Evolutionary conservation across 2,797 vertebrate genomes (phyloP).

Genomic region (Peromyscus aztecus): DNA sequence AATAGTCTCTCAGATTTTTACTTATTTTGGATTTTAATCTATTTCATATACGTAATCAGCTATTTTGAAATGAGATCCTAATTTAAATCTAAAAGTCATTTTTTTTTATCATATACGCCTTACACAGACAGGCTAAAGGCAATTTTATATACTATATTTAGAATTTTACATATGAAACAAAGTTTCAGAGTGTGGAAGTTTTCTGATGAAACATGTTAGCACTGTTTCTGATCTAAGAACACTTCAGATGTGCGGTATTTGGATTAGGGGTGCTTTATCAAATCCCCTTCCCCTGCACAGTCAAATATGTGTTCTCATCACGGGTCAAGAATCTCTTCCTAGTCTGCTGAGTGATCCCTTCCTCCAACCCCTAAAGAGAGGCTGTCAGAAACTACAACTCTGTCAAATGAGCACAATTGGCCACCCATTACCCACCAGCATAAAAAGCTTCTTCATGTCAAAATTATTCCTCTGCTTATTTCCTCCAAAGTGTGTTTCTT

Average conservation of each 20-base stretch:
- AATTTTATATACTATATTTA: neutral
- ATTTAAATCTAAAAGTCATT: neutral
- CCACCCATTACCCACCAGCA: neutral
- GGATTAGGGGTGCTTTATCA: neutral
- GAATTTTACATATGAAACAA: neutral
- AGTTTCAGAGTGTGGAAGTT: neutral
- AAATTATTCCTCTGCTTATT: slow-evolving; percentile 62
- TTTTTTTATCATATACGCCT: neutral
- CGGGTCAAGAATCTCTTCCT: neutral
- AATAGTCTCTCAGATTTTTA: neutral
- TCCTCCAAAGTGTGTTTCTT: slow-evolving; percentile 62
- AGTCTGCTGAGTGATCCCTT: neutral
- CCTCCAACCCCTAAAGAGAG: neutral
- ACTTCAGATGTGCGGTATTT: neutral
- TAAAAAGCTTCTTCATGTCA: slow-evolving; percentile 66
- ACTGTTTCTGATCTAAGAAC: neutral
- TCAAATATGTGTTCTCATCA: neutral
- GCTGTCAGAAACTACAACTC: slow-evolving; percentile 34
- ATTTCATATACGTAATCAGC: neutral
- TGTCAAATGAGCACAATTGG: slow-evolving; percentile 38
- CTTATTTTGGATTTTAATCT: neutral
- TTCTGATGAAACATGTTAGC: neutral
- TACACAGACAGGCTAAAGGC: neutral
- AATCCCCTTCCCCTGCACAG: neutral
- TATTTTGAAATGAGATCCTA: neutral